Evolutionary conservation across 1,140 invertebrate genomes (phyloP), one percentile per base, ranked within the genome.

Genomic region (Pseudachorutes palmiensis): DNA sequence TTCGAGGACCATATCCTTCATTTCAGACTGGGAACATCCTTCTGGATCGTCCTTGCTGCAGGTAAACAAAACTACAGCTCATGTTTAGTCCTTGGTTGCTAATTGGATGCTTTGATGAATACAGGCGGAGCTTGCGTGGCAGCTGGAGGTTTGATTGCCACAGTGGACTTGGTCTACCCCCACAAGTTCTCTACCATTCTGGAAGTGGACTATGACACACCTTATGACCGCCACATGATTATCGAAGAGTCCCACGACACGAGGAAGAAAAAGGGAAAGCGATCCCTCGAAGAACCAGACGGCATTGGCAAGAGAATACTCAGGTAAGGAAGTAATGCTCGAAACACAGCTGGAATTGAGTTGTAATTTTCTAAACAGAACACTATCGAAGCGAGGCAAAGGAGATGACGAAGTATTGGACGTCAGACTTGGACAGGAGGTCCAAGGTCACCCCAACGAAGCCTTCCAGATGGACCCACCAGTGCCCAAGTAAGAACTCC

Each of bases 151-250:
- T 77, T 90, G 26, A 90, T 94, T 66, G 87, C 90, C 1, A 83
- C 86, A 0, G 82, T 94, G 28, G 92, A 95, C 76, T 81, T 91
- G 74, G 83, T 92, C 31, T 94, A 88, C 79, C 92, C 92, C 9
- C 89, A 94, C 78, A 87, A 87, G 73, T 96, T 95, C 80, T 92
- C 91, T 16, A 94, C 92, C 0, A 89, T 94, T 62, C 78, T 96
- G 48, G 92, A 96, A 77, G 90, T 96, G 19, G 91, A 96, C 78
- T 94, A 94, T 76, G 92, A 92, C 75, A 95, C 92, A 0, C 92
- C 92, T 0, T 94, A 94, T 71, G 91, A 94, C 77, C 81, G 91
- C 33, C 91, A 94, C 76, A 90, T 93, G 24, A 92, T 94, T 26
- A 89, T 94, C 58, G 90, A 93, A 73, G 91, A 93, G 76, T 92